Base-by-base conservation (phyloP, 2,113 vertebrate genomes). In the Uropsilus gracilis region DNA sequence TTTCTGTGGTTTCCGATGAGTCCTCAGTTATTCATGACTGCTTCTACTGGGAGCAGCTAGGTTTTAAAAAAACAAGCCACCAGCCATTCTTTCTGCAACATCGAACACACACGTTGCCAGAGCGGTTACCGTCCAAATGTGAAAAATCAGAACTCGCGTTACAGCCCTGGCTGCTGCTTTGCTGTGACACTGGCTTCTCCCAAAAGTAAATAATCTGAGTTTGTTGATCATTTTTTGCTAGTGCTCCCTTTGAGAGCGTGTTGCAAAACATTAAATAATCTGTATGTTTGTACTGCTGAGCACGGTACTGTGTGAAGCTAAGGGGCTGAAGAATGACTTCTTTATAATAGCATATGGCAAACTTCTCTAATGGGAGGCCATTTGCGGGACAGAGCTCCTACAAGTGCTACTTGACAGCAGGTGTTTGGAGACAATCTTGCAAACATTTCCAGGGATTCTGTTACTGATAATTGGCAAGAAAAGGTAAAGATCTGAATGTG, bases 381-480 rank as follows among this genome's bases (percentile, higher is more conserved):
- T 97, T 96, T 95, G 90, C 77, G 30, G 32, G 13, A 32, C 57
- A 57, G 63, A 59, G 7, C 46, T 94, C 46, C 64, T 89, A 16
- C 42, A 66, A 2, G 14, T 77, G 64, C 89, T 94, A 57, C 78
- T 90, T 86, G 90, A 92, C 59, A 95, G 95, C 73, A 95, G 94
- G 94, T 92, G 95, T 91, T 92, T 95, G 95, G 91, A 81, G 95
- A 96, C 96, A 94, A 86, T 42, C 64, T 64, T 89, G 86, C 34
- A 64, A 95, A 90, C 1, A 0, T 95, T 95, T 93, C 92, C 63
- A 92, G 77, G 88, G 68, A 32, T 93, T 80, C 28, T 53, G 5
- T 90, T 92, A 61, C 80, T 86, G 92, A 50, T 82, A 84, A 61
- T 89, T 95, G 90, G 46, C 76, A 71, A 71, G 80, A 83, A 50